Conservation (phyloP, 2,797 vertebrate species). For the Coilia nasus region DNA sequence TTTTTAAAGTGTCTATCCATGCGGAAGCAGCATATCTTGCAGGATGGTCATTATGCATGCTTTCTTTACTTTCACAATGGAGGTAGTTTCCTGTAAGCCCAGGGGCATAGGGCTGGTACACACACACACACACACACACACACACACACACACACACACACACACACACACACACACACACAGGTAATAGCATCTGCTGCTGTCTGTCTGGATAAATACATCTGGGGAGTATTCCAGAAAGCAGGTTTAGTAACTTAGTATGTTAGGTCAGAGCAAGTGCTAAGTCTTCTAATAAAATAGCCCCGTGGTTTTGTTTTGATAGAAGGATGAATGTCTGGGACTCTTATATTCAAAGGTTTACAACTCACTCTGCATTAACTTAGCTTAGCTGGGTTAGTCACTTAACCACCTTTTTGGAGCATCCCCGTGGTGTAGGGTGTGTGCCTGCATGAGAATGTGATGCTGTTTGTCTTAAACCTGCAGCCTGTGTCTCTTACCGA, state of each 20-base stretch:
- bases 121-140: conserved; percentile 21
- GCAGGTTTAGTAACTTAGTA: no score
- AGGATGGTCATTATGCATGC: conserved; percentile 36
- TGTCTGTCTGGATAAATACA: not conserved
- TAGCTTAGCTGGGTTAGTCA: no score
- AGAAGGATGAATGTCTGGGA: no score
- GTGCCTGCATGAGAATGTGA: not conserved
- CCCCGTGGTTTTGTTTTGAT: no score
- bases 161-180: not conserved
- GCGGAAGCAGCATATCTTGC: conserved; percentile 5
- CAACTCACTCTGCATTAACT: no score
- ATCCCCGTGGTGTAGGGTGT: no score
- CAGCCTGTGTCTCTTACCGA: conserved; percentile 72
- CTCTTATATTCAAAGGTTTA: no score
- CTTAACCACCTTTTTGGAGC: no score
- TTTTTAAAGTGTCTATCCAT: not conserved
- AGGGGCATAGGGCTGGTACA: conserved; percentile 34
- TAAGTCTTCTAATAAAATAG: no score
- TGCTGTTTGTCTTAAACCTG: no score
- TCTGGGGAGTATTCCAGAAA: no score
- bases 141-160: not conserved
- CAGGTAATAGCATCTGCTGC: not conserved
- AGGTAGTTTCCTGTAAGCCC: conserved; percentile 40
- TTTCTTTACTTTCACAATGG: conserved; percentile 69
- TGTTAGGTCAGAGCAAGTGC: no score